Evolutionary conservation across 1,140 invertebrate genomes (phyloP).

Genomic region (Formica exsecta): DNA sequence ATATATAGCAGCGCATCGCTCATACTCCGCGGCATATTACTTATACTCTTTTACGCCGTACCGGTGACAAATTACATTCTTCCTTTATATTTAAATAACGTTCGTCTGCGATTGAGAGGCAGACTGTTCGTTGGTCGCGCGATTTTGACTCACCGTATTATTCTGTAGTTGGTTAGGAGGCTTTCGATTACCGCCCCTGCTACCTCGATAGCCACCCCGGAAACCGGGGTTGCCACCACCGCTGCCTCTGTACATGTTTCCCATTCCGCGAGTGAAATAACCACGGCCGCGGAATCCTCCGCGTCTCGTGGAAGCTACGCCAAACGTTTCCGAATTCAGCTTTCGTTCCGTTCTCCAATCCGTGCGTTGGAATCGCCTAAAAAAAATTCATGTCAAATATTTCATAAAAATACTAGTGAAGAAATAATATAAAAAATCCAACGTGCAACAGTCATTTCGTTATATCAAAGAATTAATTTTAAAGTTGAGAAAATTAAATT

Average conservation of each 20-base stretch:
- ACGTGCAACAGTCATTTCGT: background rate
- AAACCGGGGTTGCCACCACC: conserved; percentile 79
- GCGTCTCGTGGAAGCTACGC: conserved; percentile 93
- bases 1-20: conserved; percentile 77
- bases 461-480: background rate
- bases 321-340: conserved; percentile 99
- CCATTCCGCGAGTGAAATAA: conserved; percentile 87
- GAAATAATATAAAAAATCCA: background rate
- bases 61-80: conserved; percentile 77
- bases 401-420: background rate
- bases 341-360: conserved; percentile 99
- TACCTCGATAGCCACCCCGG: conserved; percentile 83
- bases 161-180: conserved; percentile 72
- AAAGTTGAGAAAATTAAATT: background rate
- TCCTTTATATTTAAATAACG: conserved; percentile 49
- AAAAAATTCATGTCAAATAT: conserved; percentile 14
- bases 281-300: conserved; percentile 89
- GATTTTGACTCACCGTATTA: conserved; percentile 75
- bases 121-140: conserved; percentile 76
- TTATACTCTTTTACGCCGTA: conserved; percentile 78
- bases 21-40: conserved; percentile 49
- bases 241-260: conserved; percentile 85
- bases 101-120: conserved; percentile 77
- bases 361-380: conserved; percentile 92
- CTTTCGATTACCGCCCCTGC: conserved; percentile 79